A percentile compares a stretch with the other conserved stretches of the same genome.
phyloP scores from a whole-genome alignment of 1,140 invertebrate genomes.

The Octopus sinensis region DNA sequence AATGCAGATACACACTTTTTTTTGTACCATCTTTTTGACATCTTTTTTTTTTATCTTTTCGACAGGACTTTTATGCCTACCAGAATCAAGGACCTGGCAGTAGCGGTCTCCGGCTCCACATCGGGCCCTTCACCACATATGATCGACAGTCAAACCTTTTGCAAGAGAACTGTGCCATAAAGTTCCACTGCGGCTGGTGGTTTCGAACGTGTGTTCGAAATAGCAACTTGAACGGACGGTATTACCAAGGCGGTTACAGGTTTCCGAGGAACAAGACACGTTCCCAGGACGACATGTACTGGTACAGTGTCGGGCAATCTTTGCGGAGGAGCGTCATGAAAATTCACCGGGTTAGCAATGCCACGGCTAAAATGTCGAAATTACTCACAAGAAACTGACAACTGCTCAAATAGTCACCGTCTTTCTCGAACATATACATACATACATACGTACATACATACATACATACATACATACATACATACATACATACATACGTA shows the following conservation, averaged over 20 bases:
- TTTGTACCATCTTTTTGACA: not conserved
- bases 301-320: slow-evolving; percentile 27
- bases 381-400: not conserved
- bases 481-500: not conserved
- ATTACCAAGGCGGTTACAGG: slow-evolving; percentile 24
- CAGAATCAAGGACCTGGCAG: slow-evolving; percentile 21
- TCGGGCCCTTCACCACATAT: slow-evolving; percentile 28
- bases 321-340: slow-evolving; percentile 20
- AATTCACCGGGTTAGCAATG: slow-evolving; percentile 10
- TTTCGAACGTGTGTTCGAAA: slow-evolving; percentile 29
- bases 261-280: slow-evolving; percentile 13
- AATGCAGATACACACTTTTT: not conserved
- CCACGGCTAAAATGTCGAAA: not conserved
- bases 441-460: too few species aligned
- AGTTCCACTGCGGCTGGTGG: slow-evolving; percentile 37
- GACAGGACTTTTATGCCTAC: slow-evolving; percentile 8
- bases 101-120: slow-evolving; percentile 28
- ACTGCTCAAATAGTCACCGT: not conserved
- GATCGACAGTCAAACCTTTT: slow-evolving; percentile 16
- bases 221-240: slow-evolving; percentile 28
- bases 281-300: slow-evolving; percentile 29
- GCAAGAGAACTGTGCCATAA: slow-evolving; percentile 29
- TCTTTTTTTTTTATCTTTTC: not conserved
- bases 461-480: not conserved
- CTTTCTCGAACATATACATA: too few species aligned